Percentiles rank a stretch among this genome's conserved stretches.
Evolutionary conservation across 1,140 invertebrate species (phyloP).

Genomic region (Trichoplusia ni): DNA sequence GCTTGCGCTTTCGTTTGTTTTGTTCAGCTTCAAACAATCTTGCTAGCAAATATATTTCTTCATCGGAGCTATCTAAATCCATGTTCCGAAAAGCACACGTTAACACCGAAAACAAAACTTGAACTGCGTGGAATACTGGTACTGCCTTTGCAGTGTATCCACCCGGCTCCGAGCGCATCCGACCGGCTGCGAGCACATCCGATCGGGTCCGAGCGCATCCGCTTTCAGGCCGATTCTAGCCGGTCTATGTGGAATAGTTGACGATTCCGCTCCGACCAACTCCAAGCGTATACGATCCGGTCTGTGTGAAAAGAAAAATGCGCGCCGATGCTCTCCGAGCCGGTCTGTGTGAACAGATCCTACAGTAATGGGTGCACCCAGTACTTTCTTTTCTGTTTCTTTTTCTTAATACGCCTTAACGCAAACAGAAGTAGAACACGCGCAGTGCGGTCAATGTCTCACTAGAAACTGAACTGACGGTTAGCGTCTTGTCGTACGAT

Average conservation of each 20-base stretch:
- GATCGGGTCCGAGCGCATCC: too few relatives aligned
- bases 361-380: constrained; percentile 18
- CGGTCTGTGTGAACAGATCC: neutral
- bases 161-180: too few relatives aligned
- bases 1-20: constrained; percentile 1
- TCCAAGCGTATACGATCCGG: constrained; percentile 25
- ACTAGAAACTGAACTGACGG: constrained; percentile 17
- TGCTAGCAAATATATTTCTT: constrained; percentile 8
- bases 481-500: constrained; percentile 27
- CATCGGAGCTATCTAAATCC: constrained; percentile 1
- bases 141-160: too few relatives aligned
- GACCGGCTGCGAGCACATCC: too few relatives aligned
- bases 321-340: neutral
- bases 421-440: neutral
- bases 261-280: constrained; percentile 17
- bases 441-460: neutral
- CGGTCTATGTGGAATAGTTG: constrained; percentile 20
- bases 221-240: too few relatives aligned
- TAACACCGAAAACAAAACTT: too few relatives aligned
- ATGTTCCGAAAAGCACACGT: neutral
- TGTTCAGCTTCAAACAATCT: neutral
- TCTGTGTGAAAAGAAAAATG: neutral
- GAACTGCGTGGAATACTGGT: too few relatives aligned
- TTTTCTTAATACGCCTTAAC: constrained; percentile 11
- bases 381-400: constrained; percentile 31